These are phyloP conservation scores for Elephas maximus DNA, from an alignment of 2,113 vertebrate species.

Conservation along the genomic window DNA sequence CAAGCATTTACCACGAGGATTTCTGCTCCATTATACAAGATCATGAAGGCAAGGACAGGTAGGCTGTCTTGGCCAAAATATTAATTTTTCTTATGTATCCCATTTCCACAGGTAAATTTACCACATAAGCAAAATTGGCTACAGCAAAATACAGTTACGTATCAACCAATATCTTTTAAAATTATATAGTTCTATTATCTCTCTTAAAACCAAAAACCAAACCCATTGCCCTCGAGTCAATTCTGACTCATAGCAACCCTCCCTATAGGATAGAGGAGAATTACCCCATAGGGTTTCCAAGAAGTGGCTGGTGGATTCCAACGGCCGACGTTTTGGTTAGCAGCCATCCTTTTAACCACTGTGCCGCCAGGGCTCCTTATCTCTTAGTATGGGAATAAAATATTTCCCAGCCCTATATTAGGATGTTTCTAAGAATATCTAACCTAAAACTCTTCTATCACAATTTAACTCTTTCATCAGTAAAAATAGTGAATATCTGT, in stretches of 20 bases:
- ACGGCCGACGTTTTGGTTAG: no score
- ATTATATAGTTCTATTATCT: slow-evolving; percentile 13
- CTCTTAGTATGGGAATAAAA: background rate
- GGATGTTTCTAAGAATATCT: slow-evolving; percentile 20
- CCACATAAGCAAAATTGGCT: background rate
- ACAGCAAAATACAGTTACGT: background rate
- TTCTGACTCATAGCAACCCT: no score
- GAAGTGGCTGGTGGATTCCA: no score
- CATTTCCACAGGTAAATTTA: background rate
- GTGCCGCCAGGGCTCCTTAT: background rate
- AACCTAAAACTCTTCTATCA: background rate
- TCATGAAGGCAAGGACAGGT: background rate
- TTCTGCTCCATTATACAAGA: background rate
- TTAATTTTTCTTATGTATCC: background rate
- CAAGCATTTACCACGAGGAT: slow-evolving; percentile 5
- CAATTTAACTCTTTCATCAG: background rate
- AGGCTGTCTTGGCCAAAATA: background rate
- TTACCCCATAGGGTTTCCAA: no score
- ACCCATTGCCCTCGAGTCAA: no score
- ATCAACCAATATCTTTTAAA: background rate
- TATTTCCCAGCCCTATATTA: background rate
- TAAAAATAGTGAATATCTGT: slow-evolving; percentile 35
- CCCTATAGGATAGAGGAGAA: no score
- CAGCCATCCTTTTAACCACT: no score
- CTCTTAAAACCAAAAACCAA: background rate